These are phyloP conservation scores for Chaetoderma sp. DNA, from an alignment of 2,888 invertebrate species.

Conservation along the genomic window DNA sequence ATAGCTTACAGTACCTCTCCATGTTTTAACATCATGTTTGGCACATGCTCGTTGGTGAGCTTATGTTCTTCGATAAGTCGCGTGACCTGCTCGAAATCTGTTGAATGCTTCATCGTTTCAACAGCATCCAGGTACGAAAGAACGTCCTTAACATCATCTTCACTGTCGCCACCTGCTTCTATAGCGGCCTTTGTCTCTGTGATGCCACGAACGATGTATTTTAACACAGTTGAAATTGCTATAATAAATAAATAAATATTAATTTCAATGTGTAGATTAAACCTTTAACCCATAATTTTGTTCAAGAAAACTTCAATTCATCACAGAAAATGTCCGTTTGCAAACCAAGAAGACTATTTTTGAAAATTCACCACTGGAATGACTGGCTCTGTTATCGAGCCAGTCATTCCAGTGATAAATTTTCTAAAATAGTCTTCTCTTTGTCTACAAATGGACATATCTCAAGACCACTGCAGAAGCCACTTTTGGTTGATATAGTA, in stretches of 20 bases:
- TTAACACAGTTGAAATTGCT: slow-evolving; percentile 59
- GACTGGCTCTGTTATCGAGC: no score
- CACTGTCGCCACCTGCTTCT: slow-evolving; percentile 39
- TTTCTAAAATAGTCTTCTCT: no score
- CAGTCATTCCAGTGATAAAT: no score
- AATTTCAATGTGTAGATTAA: neutral
- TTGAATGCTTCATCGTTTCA: slow-evolving; percentile 54
- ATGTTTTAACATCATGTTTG: slow-evolving; percentile 76
- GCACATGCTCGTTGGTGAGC: slow-evolving; percentile 78
- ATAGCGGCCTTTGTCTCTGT: slow-evolving; percentile 51
- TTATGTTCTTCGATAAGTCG: slow-evolving; percentile 68
- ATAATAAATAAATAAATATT: slow-evolving; percentile 23
- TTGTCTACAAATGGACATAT: no score
- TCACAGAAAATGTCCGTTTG: no score
- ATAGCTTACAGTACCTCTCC: slow-evolving; percentile 78
- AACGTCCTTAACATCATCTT: slow-evolving; percentile 41
- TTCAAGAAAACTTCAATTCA: no score
- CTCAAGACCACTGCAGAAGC: no score
- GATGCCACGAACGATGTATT: slow-evolving; percentile 56
- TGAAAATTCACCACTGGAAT: no score
- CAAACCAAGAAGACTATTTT: no score
- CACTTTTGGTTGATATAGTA: no score
- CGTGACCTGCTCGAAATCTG: slow-evolving; percentile 55
- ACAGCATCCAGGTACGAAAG: slow-evolving; percentile 60
- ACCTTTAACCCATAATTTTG: no score